These are phyloP conservation scores for Mamestra configurata DNA, from an alignment of 1,140 invertebrate species.

Conservation along the genomic window DNA sequence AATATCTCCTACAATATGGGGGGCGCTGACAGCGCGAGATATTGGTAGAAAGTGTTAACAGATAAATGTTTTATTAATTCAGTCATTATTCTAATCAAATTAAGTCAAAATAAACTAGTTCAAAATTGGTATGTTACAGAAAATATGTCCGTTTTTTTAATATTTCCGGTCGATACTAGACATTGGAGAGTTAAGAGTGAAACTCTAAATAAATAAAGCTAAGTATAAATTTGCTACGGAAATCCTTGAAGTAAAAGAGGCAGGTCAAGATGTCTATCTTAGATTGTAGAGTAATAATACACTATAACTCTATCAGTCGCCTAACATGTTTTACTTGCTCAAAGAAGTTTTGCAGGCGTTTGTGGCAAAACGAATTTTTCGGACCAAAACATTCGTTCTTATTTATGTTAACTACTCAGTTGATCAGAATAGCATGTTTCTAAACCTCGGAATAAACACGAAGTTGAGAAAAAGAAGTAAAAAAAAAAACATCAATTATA, in stretches of 20 bases:
- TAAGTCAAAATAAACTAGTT: conserved; percentile 22
- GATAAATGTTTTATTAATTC: conserved; percentile 45
- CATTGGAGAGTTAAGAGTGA: background rate
- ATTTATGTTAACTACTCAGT: too few relatives aligned
- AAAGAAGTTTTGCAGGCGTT: too few relatives aligned
- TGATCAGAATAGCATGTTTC: too few relatives aligned
- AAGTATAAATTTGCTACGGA: background rate
- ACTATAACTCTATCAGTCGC: too few relatives aligned
- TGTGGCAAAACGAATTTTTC: too few relatives aligned
- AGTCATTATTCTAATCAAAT: conserved; percentile 23
- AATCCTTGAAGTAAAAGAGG: background rate
- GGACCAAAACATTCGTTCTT: too few relatives aligned
- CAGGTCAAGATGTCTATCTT: too few relatives aligned
- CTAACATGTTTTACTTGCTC: too few relatives aligned
- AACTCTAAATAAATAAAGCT: background rate
- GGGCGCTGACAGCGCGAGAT: background rate
- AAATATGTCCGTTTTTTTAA: background rate
- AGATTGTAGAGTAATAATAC: too few relatives aligned
- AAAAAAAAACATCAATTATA: too few relatives aligned
- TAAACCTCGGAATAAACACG: too few relatives aligned
- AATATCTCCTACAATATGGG: conserved; percentile 16
- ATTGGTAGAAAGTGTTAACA: conserved; percentile 47
- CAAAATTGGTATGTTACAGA: conserved; percentile 15
- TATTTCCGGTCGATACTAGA: background rate
- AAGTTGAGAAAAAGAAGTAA: too few relatives aligned